Percentiles rank a stretch among this genome's conserved stretches.
Conservation (phyloP, 2,113 vertebrate species). For the Charadrius vociferus region DNA sequence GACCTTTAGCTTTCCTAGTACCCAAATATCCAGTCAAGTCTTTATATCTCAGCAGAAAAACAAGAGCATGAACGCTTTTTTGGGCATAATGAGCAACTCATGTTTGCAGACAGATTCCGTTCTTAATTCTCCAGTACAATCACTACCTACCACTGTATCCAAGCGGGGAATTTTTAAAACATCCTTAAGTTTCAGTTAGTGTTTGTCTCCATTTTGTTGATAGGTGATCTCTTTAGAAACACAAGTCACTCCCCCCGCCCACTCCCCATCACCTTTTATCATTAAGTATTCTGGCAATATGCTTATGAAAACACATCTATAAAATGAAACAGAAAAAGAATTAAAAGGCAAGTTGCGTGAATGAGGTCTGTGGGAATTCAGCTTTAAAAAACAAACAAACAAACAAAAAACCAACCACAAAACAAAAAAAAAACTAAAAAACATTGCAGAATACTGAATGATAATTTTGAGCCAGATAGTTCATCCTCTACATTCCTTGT, state of each 20-base stretch:
- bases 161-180: background rate
- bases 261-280: background rate
- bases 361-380: background rate
- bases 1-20: background rate
- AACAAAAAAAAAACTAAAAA: no score
- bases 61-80: background rate
- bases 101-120: background rate
- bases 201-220: background rate
- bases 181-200: background rate
- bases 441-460: background rate
- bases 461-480: background rate
- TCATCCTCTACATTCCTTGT: background rate
- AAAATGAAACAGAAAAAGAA: background rate
- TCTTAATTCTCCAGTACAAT: background rate
- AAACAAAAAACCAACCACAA: no score
- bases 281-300: background rate
- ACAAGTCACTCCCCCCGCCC: background rate
- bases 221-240: background rate
- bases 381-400: background rate
- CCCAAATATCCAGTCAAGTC: background rate
- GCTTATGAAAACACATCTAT: background rate
- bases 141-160: background rate
- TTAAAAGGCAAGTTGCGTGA: background rate
- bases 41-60: background rate
- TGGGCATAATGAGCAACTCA: background rate